Percentiles rank a stretch among this genome's conserved stretches.
Evolutionary conservation across 2,888 invertebrate genomes (phyloP).

Genomic region (Choreutis nemorana): DNA sequence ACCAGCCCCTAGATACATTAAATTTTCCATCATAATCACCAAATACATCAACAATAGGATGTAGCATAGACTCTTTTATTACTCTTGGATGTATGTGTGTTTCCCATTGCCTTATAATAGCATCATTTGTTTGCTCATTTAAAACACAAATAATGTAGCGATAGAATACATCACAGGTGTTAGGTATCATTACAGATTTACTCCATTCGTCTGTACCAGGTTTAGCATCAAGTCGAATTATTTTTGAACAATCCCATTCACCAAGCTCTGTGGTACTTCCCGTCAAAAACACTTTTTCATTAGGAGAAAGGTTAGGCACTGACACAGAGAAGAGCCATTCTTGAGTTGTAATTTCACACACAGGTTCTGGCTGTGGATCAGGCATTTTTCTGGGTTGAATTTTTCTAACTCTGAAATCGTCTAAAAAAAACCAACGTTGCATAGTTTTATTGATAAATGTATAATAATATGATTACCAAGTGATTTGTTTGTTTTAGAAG

Average conservation of each 20-base stretch:
- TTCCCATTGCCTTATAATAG: slow-evolving; percentile 82
- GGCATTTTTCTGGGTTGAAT: slow-evolving; percentile 31
- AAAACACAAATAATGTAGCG: slow-evolving; percentile 79
- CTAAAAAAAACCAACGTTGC: slow-evolving; percentile 74
- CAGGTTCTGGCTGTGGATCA: slow-evolving; percentile 18
- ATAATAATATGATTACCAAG: too few species aligned
- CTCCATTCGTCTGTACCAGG: slow-evolving; percentile 67
- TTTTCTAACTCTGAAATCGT: slow-evolving; percentile 48
- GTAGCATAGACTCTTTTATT: slow-evolving; percentile 50
- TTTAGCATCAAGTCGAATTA: slow-evolving; percentile 62
- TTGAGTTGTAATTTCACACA: slow-evolving; percentile 27
- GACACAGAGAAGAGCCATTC: slow-evolving; percentile 53
- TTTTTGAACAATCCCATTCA: slow-evolving; percentile 72
- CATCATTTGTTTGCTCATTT: slow-evolving; percentile 64
- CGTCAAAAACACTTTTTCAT: slow-evolving; percentile 74
- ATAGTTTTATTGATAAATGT: too few species aligned
- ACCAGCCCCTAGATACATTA: slow-evolving; percentile 81
- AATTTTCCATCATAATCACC: slow-evolving; percentile 68
- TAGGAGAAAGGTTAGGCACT: slow-evolving; percentile 58
- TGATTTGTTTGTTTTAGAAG: too few species aligned
- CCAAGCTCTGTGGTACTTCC: slow-evolving; percentile 76
- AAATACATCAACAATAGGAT: slow-evolving; percentile 69
- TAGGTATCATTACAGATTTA: slow-evolving; percentile 70
- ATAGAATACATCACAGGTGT: slow-evolving; percentile 72
- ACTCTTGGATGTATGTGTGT: slow-evolving; percentile 74